Evolutionary conservation across 2,797 vertebrate species (phyloP), one percentile per base, ranked within the genome.

Genomic region (Pseudomugil tenellus): DNA sequence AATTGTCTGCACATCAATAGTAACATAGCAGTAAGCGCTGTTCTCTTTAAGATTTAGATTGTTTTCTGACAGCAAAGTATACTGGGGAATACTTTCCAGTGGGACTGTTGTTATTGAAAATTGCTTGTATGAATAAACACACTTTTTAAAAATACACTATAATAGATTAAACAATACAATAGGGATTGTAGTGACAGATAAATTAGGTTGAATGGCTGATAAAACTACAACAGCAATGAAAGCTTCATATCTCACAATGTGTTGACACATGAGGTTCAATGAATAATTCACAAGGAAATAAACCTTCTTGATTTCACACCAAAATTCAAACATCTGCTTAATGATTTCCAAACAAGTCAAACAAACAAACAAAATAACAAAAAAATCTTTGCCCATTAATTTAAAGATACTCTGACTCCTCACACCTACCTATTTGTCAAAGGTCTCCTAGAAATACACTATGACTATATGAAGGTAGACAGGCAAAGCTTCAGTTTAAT

Each of bases 381-480:
- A 62, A 55, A 58, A 21, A n/a, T 5, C 12, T 14, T 58, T 37
- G 4, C 63, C 12, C 49, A 58, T 25, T 60, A 23, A 69, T 66
- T 67, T 61, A 1, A 70, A 19, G 31, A 31, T 3, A 26, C 51
- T 80, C 39, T 25, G 32, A 6, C 17, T 71, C 39, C 57, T 63
- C 59, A 53, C 37, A 79, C 74, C 63, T 79, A 19, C 35, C 58
- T 56, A 68, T 74, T 51, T 26, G 29, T 17, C 32, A 67, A 39
- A 54, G 13, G 17, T 25, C 53, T 43, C 29, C 39, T 14, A 34
- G 35, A 19, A 67, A 26, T 23, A 4, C 32, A 35, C 12, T 8
- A 52, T 64, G 10, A 14, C 35, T 70, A 32, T 1, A 29, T 51
- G 19, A 25, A 58, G 58, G 21, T 31, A 67, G 34, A 57, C n/a